These are phyloP conservation scores for Pelecanus crispus DNA, from an alignment of 2,113 vertebrate species.

Conservation along the genomic window DNA sequence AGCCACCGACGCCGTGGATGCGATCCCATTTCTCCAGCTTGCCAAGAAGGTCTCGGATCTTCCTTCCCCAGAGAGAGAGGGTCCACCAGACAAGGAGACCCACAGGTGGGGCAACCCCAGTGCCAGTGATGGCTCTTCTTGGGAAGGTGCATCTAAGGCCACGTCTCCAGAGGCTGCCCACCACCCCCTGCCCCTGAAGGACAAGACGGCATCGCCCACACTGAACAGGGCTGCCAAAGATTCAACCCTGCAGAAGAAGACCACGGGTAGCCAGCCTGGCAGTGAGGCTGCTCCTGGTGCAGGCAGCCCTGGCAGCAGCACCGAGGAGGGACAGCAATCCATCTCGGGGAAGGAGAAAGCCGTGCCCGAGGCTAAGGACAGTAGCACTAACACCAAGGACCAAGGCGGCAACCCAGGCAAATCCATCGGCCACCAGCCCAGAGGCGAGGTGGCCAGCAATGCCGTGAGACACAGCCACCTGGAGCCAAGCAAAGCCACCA, in stretches of 20 bases:
- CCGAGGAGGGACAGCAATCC: conserved; percentile 10
- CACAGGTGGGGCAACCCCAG: background rate
- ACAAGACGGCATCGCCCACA: background rate
- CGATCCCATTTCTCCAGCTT: background rate
- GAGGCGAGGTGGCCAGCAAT: conserved; percentile 53
- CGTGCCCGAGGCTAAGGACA: conserved; percentile 58
- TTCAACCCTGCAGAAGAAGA: background rate
- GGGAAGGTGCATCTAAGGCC: background rate
- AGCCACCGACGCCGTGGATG: background rate
- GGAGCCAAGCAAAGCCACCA: background rate
- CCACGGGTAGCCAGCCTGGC: fast-evolving
- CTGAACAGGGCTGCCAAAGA: conserved; percentile 12
- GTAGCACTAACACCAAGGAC: background rate
- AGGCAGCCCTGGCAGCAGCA: background rate
- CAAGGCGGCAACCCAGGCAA: conserved; percentile 40
- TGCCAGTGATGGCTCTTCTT: background rate
- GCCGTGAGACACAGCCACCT: conserved; percentile 40
- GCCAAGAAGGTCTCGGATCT: background rate
- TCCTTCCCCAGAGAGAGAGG: background rate
- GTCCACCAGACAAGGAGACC: background rate
- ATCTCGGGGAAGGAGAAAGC: conserved; percentile 57
- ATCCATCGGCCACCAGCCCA: conserved; percentile 34
- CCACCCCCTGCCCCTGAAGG: conserved; percentile 15
- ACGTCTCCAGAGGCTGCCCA: background rate
- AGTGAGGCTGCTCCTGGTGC: background rate